These are phyloP conservation scores for Taphrorychus bicolor DNA, from an alignment of 2,888 invertebrate species.

Conservation along the genomic window DNA sequence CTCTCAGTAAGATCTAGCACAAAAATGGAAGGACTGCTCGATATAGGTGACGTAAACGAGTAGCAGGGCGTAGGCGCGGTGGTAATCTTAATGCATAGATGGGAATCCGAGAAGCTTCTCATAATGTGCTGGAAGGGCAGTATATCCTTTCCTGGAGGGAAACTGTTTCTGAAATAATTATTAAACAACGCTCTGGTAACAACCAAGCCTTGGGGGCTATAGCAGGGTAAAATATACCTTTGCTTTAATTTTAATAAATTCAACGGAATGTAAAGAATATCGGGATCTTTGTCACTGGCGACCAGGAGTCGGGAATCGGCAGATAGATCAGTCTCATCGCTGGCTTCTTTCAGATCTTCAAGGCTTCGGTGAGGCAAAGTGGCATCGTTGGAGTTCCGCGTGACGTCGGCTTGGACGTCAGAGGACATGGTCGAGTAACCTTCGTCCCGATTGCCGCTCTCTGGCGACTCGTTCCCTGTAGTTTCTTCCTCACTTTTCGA, in stretches of 20 bases:
- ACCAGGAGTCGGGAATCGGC: slow-evolving; percentile 65
- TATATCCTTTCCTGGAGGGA: slow-evolving; percentile 73
- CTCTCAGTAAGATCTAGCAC: slow-evolving; percentile 69
- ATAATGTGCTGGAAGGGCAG: slow-evolving; percentile 77
- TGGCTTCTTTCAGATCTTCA: slow-evolving; percentile 77
- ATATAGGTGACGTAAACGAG: slow-evolving; percentile 65
- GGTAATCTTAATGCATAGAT: slow-evolving; percentile 73
- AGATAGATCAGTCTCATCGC: slow-evolving; percentile 73
- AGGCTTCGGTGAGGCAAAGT: slow-evolving; percentile 55
- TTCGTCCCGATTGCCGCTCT: slow-evolving; percentile 80
- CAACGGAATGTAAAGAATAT: slow-evolving; percentile 73
- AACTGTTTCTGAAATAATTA: slow-evolving; percentile 72
- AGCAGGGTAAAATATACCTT: no score
- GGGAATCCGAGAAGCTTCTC: slow-evolving; percentile 77
- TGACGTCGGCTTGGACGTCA: slow-evolving; percentile 78
- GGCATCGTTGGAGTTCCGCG: slow-evolving; percentile 64
- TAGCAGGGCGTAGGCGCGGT: slow-evolving; percentile 67
- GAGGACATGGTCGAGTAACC: slow-evolving; percentile 87
- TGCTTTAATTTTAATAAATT: slow-evolving; percentile 63
- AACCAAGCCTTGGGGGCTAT: background rate
- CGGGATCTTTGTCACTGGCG: slow-evolving; percentile 67
- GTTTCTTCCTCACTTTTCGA: slow-evolving; percentile 69
- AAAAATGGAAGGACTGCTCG: slow-evolving; percentile 68
- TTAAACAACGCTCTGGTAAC: no score
- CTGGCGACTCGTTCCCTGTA: slow-evolving; percentile 74